Evolutionary conservation across 2,113 vertebrate species (phyloP).

Genomic region (Bos indicus): DNA sequence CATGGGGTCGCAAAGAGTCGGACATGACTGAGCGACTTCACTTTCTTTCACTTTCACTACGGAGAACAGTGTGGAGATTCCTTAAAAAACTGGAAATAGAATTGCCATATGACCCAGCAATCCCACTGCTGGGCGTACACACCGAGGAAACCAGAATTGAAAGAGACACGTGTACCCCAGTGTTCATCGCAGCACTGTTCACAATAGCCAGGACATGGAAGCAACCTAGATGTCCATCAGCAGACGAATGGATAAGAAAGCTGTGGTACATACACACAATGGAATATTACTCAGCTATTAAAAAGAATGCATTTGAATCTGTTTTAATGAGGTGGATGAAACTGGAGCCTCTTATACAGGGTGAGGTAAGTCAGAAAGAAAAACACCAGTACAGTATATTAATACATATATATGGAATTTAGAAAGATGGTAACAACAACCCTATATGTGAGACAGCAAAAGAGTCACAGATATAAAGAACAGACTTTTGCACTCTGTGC

Average conservation of each 20-base stretch:
- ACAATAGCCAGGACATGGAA: neutral
- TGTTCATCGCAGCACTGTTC: neutral
- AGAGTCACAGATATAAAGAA: neutral
- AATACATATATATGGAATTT: neutral
- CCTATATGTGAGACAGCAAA: neutral
- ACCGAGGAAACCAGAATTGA: neutral
- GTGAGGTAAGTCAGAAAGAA: neutral
- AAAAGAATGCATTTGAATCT: neutral
- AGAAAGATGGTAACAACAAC: neutral
- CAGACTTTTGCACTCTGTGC: neutral
- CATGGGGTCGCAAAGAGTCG: fast-evolving
- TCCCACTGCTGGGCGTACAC: neutral
- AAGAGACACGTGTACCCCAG: neutral
- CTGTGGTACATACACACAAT: neutral
- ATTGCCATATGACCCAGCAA: neutral
- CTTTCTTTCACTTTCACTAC: neutral
- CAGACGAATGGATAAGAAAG: neutral
- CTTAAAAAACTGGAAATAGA: neutral
- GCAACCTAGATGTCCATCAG: neutral
- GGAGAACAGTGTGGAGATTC: neutral
- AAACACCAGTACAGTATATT: neutral
- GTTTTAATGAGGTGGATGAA: neutral
- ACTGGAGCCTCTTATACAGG: neutral
- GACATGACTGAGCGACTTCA: neutral
- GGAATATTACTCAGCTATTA: neutral